Evolutionary conservation across 1,140 invertebrate genomes (phyloP), one percentile per base, ranked within the genome.

Genomic region (Aricia agestis): DNA sequence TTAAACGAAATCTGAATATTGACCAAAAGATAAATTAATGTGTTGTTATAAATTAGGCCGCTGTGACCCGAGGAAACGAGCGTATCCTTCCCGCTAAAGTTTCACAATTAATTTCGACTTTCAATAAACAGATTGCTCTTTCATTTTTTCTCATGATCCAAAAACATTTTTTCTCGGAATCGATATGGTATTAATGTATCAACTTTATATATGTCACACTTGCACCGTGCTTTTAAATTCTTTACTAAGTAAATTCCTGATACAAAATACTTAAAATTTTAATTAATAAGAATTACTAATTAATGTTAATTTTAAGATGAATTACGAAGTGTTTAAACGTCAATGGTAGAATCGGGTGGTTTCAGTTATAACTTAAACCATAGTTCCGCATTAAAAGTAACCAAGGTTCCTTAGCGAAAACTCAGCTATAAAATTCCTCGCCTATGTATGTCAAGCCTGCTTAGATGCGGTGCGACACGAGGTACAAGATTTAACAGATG

Each of bases 401-500:
- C 36, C 36, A 36, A 36, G 6, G 6, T 36, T 36, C 36, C 36
- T 36, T 7, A 36, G 6, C 36, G 0, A 36, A 36, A 36, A 36
- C 1, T 25, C 25, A 25, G 25, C 36, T 9, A 36, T 36, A 36
- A 36, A 36, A 36, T 36, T 36, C 36, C 36, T 52, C 45, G 5
- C 45, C 13, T 52, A 52, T 36, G 36, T 59, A 59, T 59, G 58
- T 52, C 6, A 52, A 52, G 45, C 45, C 13, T 18, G 59, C 25
- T 19, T 25, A 19, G n/a, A 17, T 25, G 36, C 2, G 25, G 36
- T 36, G 6, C 36, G 36, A 63, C 59, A 25, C 6, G 59, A 63
- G 6, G 32, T 45, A 10, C 18, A 67, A 42, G 36, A 45, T 15
- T 19, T 67, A 67, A 67, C 36, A 67, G 66, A 52, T 45, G 36